Evolutionary conservation across 2,113 vertebrate species (phyloP).

Genomic region (Orycteropus afer): DNA sequence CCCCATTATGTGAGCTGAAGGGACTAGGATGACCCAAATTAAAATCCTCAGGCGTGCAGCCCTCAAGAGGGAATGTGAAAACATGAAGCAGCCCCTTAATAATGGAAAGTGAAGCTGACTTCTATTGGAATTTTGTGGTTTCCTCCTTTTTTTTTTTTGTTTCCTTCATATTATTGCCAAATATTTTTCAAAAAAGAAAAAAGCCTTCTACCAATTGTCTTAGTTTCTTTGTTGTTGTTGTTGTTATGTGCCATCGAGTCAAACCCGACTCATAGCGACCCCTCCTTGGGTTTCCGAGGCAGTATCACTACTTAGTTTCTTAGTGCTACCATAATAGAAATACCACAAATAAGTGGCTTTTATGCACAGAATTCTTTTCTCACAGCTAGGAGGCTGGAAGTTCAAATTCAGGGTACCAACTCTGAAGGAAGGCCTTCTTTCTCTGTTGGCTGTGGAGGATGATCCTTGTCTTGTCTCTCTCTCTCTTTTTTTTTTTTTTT

Average conservation of each 20-base stretch:
- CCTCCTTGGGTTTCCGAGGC: too few relatives aligned
- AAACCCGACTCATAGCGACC: too few relatives aligned
- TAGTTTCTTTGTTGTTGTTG: not conserved
- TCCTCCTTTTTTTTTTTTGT: not conserved
- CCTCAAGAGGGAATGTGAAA: not conserved
- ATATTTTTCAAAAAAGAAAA: not conserved
- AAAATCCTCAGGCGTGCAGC: not conserved
- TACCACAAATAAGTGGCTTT: not conserved
- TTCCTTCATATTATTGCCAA: not conserved
- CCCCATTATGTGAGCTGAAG: not conserved
- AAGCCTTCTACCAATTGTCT: not conserved
- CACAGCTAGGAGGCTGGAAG: not conserved
- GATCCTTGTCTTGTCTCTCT: too few relatives aligned
- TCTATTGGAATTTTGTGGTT: not conserved
- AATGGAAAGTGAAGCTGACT: not conserved
- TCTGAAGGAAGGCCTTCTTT: not conserved
- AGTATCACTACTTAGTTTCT: not conserved
- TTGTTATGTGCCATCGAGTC: too few relatives aligned
- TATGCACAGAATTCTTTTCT: not conserved
- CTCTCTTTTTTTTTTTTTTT: too few relatives aligned
- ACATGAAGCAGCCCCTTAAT: not conserved
- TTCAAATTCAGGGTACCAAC: too few relatives aligned
- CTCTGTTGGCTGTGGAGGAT: not conserved
- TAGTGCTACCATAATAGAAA: not conserved
- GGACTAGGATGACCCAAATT: not conserved